phyloP scores from a whole-genome alignment of 2,888 invertebrate genomes.

The Ferdinandea cuprea region DNA sequence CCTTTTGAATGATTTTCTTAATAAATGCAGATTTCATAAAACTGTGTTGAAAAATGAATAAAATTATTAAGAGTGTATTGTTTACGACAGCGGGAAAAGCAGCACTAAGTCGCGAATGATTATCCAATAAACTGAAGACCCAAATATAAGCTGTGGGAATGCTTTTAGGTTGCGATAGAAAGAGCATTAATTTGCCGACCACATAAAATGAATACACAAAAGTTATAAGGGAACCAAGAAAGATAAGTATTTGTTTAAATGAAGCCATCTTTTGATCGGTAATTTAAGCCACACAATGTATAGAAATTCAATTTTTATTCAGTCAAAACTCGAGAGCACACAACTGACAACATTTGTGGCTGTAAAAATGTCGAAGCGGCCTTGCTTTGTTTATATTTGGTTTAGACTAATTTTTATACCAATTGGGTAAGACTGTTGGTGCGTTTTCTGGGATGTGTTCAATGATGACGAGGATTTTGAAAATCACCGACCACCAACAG shows the following conservation, averaged over 20 bases:
- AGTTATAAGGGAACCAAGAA: conserved; percentile 82
- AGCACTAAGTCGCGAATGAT: conserved; percentile 80
- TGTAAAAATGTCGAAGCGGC: conserved; percentile 9
- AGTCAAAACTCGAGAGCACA: background rate
- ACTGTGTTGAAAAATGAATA: conserved; percentile 86
- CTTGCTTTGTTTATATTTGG: conserved; percentile 1
- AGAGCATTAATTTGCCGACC: conserved; percentile 84
- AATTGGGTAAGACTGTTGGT: too few relatives aligned
- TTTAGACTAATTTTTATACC: conserved; percentile 21
- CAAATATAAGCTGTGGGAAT: conserved; percentile 79
- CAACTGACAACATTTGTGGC: background rate
- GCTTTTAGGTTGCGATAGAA: conserved; percentile 84
- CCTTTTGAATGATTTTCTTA: conserved; percentile 83
- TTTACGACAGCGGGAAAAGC: conserved; percentile 82
- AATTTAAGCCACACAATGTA: background rate
- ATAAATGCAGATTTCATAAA: conserved; percentile 84
- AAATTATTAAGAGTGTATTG: conserved; percentile 83
- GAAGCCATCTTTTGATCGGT: conserved; percentile 77
- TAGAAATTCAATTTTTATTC: background rate
- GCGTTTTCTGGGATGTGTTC: too few relatives aligned
- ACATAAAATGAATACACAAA: conserved; percentile 84
- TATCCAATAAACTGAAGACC: conserved; percentile 82
- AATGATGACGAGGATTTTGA: too few relatives aligned
- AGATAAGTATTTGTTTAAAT: conserved; percentile 77
- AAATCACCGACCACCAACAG: too few relatives aligned